Evolutionary conservation across 1,140 invertebrate species (phyloP).

Genomic region (Neocloeon triangulifer): DNA sequence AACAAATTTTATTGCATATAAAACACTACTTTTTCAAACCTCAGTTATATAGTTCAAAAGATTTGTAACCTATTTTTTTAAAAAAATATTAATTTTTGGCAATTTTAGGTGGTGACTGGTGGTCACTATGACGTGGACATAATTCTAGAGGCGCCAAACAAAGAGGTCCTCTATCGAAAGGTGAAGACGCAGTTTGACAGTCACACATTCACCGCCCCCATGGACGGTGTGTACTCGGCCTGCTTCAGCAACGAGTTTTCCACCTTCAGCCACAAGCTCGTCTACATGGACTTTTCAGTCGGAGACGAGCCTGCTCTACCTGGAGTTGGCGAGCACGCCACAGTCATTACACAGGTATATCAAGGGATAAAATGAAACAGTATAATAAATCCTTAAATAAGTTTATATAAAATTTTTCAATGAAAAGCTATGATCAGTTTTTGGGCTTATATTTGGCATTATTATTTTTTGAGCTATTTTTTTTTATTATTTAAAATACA

Average conservation of each 20-base stretch:
- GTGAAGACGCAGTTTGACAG: slow-evolving; percentile 88
- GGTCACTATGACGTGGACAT: slow-evolving; percentile 99
- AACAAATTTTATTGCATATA: too few relatives aligned
- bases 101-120: slow-evolving; percentile 85
- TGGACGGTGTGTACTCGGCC: slow-evolving; percentile 56
- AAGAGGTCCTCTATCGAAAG: slow-evolving; percentile 77
- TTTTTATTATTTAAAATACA: too few relatives aligned
- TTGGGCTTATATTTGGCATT: neutral
- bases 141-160: slow-evolving; percentile 66
- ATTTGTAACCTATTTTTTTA: too few relatives aligned
- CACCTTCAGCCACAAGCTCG: slow-evolving; percentile 97
- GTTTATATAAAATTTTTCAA: neutral
- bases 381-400: neutral
- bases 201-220: slow-evolving; percentile 56
- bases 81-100: too few relatives aligned
- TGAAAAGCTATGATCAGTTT: neutral
- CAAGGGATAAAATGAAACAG: too few relatives aligned
- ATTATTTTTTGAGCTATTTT: too few relatives aligned
- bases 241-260: slow-evolving; percentile 99
- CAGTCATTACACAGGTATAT: slow-evolving; percentile 81
- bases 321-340: slow-evolving; percentile 68
- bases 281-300: slow-evolving; percentile 97
- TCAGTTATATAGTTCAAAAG: too few relatives aligned
- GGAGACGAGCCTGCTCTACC: slow-evolving; percentile 74
- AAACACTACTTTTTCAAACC: neutral